Evolutionary conservation across 2,888 invertebrate species (phyloP), one percentile per base, ranked within the genome.

Genomic region (Lapara coniferarum): DNA sequence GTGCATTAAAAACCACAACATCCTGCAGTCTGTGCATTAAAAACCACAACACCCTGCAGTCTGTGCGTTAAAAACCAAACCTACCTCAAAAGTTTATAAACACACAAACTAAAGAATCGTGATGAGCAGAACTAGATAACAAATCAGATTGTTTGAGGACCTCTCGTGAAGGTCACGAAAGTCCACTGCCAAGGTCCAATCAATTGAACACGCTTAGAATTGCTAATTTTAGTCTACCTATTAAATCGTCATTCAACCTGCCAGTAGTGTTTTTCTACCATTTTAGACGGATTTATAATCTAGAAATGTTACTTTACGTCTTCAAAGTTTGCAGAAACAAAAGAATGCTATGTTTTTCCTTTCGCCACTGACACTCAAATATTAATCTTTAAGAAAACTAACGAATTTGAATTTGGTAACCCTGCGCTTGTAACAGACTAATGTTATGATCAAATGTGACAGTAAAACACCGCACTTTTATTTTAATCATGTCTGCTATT

Each of bases 111-210:
- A 12, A 10, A 55, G 13, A 8, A 59, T 63, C 46, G 63, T 14
- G 16, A 49, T 49, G 12, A 63, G 3, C 12, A 46, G 16, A n/a
- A 59, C n/a, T 10, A 16, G 16, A 49, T 6, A 49, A 19, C 46
- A 44, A 59, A 59, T 59, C 10, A 16, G 44, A 44, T 59, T 44
- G 58, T 49, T 19, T 37, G 19, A 58, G 52, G 56, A 56, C 37
- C 37, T 69, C 67, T 70, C 49, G 59, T 16, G 75, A 75, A 81
- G 79, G 80, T 78, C 79, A 78, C 73, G 71, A 77, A 78, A 83
- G 76, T 77, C 74, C 80, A 84, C 71, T 78, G 81, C 69, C 83
- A 83, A 83, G 81, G 84, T 77, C 68, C 66, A 52, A 74, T 12
- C 71, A 66, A 69, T 72, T 59, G 49, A 63, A 63, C 46, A 67